Evolutionary conservation across 2,888 invertebrate genomes (phyloP), one percentile per base, ranked within the genome.

Genomic region (Lasius platythorax): DNA sequence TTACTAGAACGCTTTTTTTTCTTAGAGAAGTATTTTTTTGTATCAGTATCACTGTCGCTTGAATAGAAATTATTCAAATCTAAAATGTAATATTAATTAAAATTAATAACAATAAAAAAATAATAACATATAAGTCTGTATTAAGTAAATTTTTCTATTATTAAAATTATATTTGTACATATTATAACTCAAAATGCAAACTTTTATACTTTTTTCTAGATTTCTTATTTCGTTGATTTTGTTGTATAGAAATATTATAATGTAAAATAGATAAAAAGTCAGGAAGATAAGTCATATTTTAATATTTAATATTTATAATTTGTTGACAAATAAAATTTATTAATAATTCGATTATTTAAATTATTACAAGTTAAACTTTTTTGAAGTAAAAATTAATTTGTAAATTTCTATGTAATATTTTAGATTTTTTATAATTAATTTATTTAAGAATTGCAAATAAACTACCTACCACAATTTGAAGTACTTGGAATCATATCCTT

Each of bases 391-490:
- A 56, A 6, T 6, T 56, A 56, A 56, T 23, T 23, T 56, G 23
- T 56, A 56, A 56, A 23, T 23, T 56, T 56, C 23, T 56, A n/a
- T 23, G 9, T 56, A n/a, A 23, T 56, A 56, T 23, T 56, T 56
- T 56, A 56, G 56, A 56, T 56, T 6, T 56, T 56, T 56, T 56
- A 56, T 56, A 56, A 56, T 56, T 56, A 56, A n/a, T 0, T 46
- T 28, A 6, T 46, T 2, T 43, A 67, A 28, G 8, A 67, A 28
- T 6, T 56, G 56, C 56, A 23, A 23, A 56, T 28, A 67, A 67
- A 46, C 46, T 67, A 67, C 28, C 5, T 67, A 67, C 43, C 15
- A 46, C 4, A 28, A 67, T 67, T 67, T 67, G 46, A 46, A 23
- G 28, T 67, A 67, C 15, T 8, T 43, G 9, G 1, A 46, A 8